Base-by-base conservation (phyloP, 2,797 vertebrate genomes). In the Gallinago solitaria region DNA sequence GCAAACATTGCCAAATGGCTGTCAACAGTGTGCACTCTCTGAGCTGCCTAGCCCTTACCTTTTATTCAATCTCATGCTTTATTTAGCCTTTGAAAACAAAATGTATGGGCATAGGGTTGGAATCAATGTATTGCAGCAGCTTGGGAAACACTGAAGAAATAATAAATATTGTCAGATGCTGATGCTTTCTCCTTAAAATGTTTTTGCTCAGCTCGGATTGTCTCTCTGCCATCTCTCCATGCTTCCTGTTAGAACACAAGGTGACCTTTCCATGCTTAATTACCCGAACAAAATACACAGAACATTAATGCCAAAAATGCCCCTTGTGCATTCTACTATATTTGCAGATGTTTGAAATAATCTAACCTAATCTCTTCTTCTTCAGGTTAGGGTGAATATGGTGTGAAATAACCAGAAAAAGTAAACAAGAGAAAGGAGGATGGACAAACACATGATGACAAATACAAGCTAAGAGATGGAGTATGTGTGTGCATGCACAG, bases 201-300 rank as follows among this genome's bases (percentile, higher is more conserved):
- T 80, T 96, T 94, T 92, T 95, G 76, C 80, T 95, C 84, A 27
- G 33, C 19, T 87, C 87, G 30, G 23, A n/a, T 85, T 91, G 91
- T 74, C 61, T 73, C 39, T 89, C 90, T 83, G 81, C 86, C 35
- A 51, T 68, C 33, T 91, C 92, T 88, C 92, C 24, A 15, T 24
- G 64, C 45, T 87, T 82, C 77, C 69, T 95, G 64, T 79, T 93
- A 83, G 69, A 76, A 95, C 73, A 95, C 92, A 94, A 96, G 96
- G 95, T 97, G 97, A 98, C 96, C 95, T 98, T 97, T 98, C 91
- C 87, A 64, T 89, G 88, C 95, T 97, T 97, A 97, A 97, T 97
- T 97, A 97, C 74, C 76, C 86, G 4, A 96, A 96, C 84, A 87
- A 97, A 97, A 92, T 75, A 91, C 51, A 82, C 51, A 95, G 85